Conservation (phyloP, 2,888 invertebrate species). For the Venustoraphidia nigricollis region DNA sequence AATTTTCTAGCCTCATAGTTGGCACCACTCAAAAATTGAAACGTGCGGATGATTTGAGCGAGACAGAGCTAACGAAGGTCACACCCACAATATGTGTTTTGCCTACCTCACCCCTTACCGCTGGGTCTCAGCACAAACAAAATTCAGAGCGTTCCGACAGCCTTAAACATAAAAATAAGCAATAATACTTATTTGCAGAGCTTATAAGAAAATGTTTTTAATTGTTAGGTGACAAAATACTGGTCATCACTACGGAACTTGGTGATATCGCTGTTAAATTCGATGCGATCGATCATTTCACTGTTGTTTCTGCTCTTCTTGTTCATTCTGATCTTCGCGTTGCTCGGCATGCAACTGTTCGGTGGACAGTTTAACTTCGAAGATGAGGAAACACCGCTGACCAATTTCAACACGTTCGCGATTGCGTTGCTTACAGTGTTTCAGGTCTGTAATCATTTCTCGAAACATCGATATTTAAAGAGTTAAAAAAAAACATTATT, state of each 20-base stretch:
- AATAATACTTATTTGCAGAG: no score
- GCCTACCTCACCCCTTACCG: no score
- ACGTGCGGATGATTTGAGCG: no score
- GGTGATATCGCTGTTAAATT: conserved; percentile 95
- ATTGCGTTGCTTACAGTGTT: conserved; percentile 99
- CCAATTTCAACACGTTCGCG: conserved; percentile 99
- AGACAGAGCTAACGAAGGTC: no score
- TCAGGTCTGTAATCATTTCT: conserved; percentile 49
- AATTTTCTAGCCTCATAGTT: no score
- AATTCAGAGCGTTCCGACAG: no score
- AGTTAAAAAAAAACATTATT: background rate
- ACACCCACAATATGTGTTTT: no score
- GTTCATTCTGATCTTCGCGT: conserved; percentile 98
- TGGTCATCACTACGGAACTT: conserved; percentile 97
- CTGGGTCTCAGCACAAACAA: no score
- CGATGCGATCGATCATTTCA: conserved; percentile 98
- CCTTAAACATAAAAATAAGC: no score
- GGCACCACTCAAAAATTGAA: no score
- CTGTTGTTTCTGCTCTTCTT: conserved; percentile 98
- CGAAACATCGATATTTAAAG: background rate
- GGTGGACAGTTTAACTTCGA: conserved; percentile 93
- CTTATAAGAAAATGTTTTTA: background rate
- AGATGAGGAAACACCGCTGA: conserved; percentile 79
- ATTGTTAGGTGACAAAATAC: conserved; percentile 63
- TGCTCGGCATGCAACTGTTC: conserved; percentile 98